These are phyloP conservation scores for Bambusicola thoracicus DNA, from an alignment of 2,113 vertebrate species.

Conservation along the genomic window DNA sequence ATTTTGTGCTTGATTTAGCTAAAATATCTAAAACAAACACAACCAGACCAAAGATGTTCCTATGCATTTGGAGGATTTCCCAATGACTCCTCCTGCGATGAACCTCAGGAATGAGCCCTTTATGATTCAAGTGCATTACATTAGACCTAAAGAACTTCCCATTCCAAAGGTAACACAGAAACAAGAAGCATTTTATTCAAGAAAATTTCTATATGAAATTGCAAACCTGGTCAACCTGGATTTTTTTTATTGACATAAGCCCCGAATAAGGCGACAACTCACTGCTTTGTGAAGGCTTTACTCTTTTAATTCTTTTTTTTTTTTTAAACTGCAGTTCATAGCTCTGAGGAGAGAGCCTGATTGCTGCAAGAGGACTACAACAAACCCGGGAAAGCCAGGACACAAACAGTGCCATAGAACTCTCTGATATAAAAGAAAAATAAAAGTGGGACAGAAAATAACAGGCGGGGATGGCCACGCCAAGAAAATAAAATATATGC, in stretches of 20 bases:
- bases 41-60: neutral
- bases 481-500: neutral
- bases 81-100: neutral
- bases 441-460: neutral
- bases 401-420: neutral
- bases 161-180: neutral
- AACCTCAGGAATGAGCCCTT: neutral
- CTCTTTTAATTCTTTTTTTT: neutral
- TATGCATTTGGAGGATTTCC: neutral
- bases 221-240: neutral
- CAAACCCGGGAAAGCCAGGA: neutral
- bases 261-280: neutral
- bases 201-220: neutral
- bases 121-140: neutral
- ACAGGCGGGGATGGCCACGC: neutral
- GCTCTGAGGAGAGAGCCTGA: neutral
- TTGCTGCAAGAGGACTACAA: neutral
- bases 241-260: neutral
- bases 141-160: neutral
- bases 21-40: constrained; percentile 7
- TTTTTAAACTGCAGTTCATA: neutral
- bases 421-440: neutral
- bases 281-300: neutral
- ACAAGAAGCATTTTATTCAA: neutral
- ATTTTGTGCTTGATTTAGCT: constrained; percentile 9